Base-by-base conservation (phyloP, 2,797 vertebrate species). In the Decapterus maruadsi region DNA sequence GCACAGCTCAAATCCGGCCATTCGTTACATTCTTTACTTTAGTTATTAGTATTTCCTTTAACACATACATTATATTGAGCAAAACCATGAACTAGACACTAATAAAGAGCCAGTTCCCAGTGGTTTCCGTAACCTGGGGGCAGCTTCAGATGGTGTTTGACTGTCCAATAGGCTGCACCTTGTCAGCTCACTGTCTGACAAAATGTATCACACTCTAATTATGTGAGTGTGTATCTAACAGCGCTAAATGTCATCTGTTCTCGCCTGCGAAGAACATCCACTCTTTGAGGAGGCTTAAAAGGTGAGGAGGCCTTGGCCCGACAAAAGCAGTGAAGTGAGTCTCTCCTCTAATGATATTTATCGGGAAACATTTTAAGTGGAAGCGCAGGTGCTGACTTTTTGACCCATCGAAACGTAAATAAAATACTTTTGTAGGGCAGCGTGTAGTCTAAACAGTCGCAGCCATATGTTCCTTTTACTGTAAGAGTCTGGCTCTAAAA, bases 401-500 rank as follows among this genome's bases (percentile, higher is more conserved):
- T 67, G 51, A 71, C 48, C 26, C 40, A 8, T 48, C 1, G 55
- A 50, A 48, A 45, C 10, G 19, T 40, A 50, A 14, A 51, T 36
- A 31, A n/a, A 31, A n/a, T 8, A 14, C 34, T 51, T 3, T 29
- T 42, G 4, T 8, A 38, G 16, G 26, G 6, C 9, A 16, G 38
- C 6, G 22, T 58, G 38, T n/a, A 13, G 22, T 62, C 9, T 20
- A 8, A 36, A 36, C 9, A 54, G 50, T 16, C 7, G 14, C 6
- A 46, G 45, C n/a, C 26, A 26, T 26, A 2, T 13, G 36, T 58
- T 48, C 16, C 6, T 64, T 64, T 20, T 29, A 13, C n/a, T n/a
- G 53, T 20, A 58, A 56, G 50, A 48, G 40, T 56, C 40, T 60
- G 31, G 48, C 48, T 77, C 72, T 17, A 56, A 43, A 61, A 67